Evolutionary conservation across 1,140 invertebrate species (phyloP), one percentile per base, ranked within the genome.

Genomic region (Lordiphosa mommai): DNA sequence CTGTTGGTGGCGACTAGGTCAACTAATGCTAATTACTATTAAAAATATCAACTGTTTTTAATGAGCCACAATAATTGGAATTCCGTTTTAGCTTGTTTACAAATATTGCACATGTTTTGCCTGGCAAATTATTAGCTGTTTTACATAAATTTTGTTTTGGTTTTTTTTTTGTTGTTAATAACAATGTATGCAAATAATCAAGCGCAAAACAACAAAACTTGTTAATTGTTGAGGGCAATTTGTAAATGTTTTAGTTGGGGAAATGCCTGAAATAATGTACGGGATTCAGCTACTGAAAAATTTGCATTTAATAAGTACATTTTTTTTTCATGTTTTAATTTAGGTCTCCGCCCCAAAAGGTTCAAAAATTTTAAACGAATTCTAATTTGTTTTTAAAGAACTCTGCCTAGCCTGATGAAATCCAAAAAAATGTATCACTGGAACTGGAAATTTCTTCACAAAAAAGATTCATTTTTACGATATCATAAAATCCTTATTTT

Each of bases 31-130:
- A n/a, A 34, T 34, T 20, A 36, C 52, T 55, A 37, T 33, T 10
- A 20, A 4, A 50, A 33, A 46, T 40, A 59, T 64, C n/a, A 60
- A 51, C 37, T 58, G 49, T 23, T 57, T 34, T 57, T 60, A 50
- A 50, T 49, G 10, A 32, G 12, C 40, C 20, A 55, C 50, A 37
- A 41, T 43, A 47, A 52, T 52, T 12, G 6, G 4, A 36, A 14
- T 46, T 32, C 17, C 17, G 37, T 44, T 47, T 23, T 40, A 32
- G 44, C 73, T 67, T 76, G 72, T 77, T 77, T 67, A 77, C 68
- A 77, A 67, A 67, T 76, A 71, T 76, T 76, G 49, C 49, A 43
- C 67, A 43, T 82, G 70, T 80, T 59, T 40, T 40, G 23, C 14
- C 32, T 30, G 40, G 43, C 49, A 50, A 58, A 68, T 61, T 73